Base-by-base conservation (phyloP, 2,113 vertebrate genomes). In the Oreochromis tanganicae region DNA sequence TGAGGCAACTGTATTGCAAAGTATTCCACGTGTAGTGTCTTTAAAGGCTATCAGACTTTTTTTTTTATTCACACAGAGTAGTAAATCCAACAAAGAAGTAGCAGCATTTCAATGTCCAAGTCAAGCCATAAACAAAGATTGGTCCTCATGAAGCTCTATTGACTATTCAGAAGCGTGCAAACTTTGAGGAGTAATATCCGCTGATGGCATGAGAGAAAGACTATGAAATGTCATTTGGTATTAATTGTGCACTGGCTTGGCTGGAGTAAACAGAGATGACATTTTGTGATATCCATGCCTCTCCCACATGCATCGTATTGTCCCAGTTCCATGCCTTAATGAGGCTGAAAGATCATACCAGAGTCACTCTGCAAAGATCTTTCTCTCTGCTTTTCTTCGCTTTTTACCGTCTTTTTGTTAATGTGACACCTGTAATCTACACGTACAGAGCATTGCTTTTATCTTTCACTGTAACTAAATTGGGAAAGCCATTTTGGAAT, bases 191-290 rank as follows among this genome's bases (percentile, higher is more conserved):
- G 85, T 90, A 92, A 94, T 94, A 94, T 95, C 91, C 88, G 85
- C 81, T 52, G 88, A 85, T 87, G 90, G 86, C 85, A 81, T 81
- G 68, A 90, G 82, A 88, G 85, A 84, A 90, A 57, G 52, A 93
- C 84, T 82, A 83, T 71, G 56, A 94, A 96, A 96, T 95, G 94
- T 93, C 95, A 94, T 86, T 82, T 75, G 91, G 85, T 95, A 94
- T 94, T 94, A 96, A 96, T 92, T 94, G 85, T 93, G 90, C 82
- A 75, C 73, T 88, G 85, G 83, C 90, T 82, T 94, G 91, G 91
- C 88, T 73, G 80, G 78, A 87, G 91, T 94, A 94, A 96, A 95
- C 89, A 94, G 61, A 91, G 91, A 91, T 95, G 94, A 92, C 94
- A 95, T 96, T 96, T 94, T 80, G 82, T 81, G 88, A 88, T 89